Conservation (phyloP, 2,888 invertebrate genomes). For the Melinaea marsaeus region DNA sequence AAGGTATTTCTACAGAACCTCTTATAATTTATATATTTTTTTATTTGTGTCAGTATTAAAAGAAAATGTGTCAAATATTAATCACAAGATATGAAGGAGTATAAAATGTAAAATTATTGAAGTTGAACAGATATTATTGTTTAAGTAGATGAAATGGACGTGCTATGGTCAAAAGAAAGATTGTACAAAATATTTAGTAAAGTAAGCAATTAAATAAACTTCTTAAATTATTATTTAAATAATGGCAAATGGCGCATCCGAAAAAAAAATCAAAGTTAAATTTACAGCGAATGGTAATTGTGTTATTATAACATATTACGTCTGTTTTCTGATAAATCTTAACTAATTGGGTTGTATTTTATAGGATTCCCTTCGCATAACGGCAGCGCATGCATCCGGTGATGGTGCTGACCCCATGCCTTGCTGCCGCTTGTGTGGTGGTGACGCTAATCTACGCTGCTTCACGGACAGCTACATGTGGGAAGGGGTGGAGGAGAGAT, state of each 20-base stretch:
- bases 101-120: conserved; percentile 25
- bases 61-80: neutral
- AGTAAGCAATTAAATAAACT: conserved; percentile 29
- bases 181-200: conserved; percentile 42
- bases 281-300: conserved; percentile 14
- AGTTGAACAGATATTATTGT: conserved; percentile 21
- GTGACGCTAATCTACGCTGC: conserved; percentile 39
- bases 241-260: conserved; percentile 9
- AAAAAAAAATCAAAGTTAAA: conserved; percentile 16
- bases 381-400: conserved; percentile 42
- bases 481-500: conserved; percentile 47
- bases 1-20: no score
- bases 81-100: neutral
- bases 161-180: conserved; percentile 45
- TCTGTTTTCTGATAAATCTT: neutral
- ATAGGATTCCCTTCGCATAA: conserved; percentile 38
- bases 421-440: conserved; percentile 49
- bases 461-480: conserved; percentile 43
- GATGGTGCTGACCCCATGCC: conserved; percentile 39
- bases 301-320: conserved; percentile 2
- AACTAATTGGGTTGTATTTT: neutral
- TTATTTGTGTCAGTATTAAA: neutral
- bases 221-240: conserved; percentile 14
- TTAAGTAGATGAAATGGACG: conserved; percentile 39
- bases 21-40: neutral